A percentile compares a stretch with the other conserved stretches of the same genome.
phyloP scores from a whole-genome alignment of 2,888 invertebrate species.

The Cerastoderma edule region DNA sequence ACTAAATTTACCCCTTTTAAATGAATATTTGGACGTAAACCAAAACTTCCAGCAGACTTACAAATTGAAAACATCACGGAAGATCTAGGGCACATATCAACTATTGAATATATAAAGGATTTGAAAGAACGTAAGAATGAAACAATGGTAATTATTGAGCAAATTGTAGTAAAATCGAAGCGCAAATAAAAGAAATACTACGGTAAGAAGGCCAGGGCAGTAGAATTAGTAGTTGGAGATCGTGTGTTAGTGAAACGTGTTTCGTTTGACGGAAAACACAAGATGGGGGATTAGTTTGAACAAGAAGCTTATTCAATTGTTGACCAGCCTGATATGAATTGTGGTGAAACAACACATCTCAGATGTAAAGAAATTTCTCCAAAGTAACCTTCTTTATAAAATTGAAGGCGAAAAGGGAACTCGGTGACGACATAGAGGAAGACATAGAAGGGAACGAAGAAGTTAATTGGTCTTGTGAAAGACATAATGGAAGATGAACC shows the following conservation, averaged over 20 bases:
- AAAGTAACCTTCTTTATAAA: conserved; percentile 13
- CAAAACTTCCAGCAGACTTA: conserved; percentile 40
- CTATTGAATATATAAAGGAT: conserved; percentile 7
- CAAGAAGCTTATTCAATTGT: conserved; percentile 20
- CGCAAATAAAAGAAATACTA: conserved; percentile 19
- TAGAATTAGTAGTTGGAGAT: conserved; percentile 16
- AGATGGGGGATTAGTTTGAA: conserved; percentile 29
- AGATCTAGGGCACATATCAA: not conserved
- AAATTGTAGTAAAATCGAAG: conserved; percentile 17
- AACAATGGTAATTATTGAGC: conserved; percentile 3
- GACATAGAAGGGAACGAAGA: not conserved
- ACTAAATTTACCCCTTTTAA: conserved; percentile 41
- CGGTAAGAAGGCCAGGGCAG: conserved; percentile 18
- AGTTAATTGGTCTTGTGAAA: not conserved
- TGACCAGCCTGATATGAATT: no score
- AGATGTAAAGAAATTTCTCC: conserved; percentile 11
- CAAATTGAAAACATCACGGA: conserved; percentile 11
- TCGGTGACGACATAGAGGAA: not conserved
- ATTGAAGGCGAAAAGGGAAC: not conserved
- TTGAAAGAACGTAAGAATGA: not conserved
- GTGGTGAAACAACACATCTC: conserved; percentile 24
- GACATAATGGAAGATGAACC: not conserved
- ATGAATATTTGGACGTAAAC: conserved; percentile 42
- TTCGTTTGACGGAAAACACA: conserved; percentile 28
- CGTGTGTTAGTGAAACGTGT: conserved; percentile 16